Evolutionary conservation across 2,888 invertebrate species (phyloP), one percentile per base, ranked within the genome.

Genomic region (Harpalus rufipes): DNA sequence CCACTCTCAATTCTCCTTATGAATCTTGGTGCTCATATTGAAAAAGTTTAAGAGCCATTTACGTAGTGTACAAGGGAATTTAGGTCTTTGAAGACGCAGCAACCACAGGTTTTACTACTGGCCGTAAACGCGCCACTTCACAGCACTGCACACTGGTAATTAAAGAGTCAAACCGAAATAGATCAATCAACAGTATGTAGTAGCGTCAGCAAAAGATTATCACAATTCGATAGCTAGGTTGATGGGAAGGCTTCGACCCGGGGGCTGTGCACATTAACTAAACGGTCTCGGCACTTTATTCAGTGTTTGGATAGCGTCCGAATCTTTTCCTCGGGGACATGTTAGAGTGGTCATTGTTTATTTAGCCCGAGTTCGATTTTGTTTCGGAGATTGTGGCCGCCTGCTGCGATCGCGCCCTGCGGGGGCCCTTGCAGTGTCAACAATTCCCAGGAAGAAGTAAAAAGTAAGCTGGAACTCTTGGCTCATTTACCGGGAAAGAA

Each of bases 281-380:
- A 85, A 85, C 85, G 85, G 39, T 59, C 68, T 14, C 16, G 80
- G 80, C 85, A 85, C 85, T 85, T 85, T 85, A 85, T 85, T 82
- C 87, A 85, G 85, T 88, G 88, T 87, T 88, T 88, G 87, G 83
- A 88, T 86, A 87, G 86, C 86, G 87, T 87, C 86, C 85, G 87
- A 86, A 86, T 87, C 87, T 87, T 88, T 87, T 88, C 89, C 89
- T 88, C 87, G 87, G 89, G 89, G 89, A 89, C 88, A 88, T 87
- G 87, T 88, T 88, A 86, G 88, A 89, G 88, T 88, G 89, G 88
- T 88, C 89, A 88, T 88, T 89, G 88, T 89, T 89, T 89, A 88
- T 88, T 88, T 88, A 89, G 87, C 87, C 85, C 78, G 72, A 79
- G 85, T 81, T 82, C 81, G 81, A 81, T 81, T 85, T 85, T 81